Evolutionary conservation across 2,888 invertebrate genomes (phyloP), one percentile per base, ranked within the genome.

Genomic region (Stratiomys singularior): DNA sequence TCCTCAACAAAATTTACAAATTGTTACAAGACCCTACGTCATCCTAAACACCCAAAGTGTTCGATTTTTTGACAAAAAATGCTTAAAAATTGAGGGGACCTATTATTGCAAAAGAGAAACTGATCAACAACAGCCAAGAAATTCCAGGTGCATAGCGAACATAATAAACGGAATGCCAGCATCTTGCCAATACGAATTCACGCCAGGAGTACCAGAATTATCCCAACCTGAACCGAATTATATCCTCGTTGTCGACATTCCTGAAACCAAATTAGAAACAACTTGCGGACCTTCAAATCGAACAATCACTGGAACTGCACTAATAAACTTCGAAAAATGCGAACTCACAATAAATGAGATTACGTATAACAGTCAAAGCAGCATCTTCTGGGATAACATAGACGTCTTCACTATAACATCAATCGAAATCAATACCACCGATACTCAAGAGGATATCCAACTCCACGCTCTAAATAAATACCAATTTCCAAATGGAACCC

Each of bases 21-120:
- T 67, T 44, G 18, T 21, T 18, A 67, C 67, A 67, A 67, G 37
- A 67, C 44, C 67, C 28, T 67, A 67, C 44, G 13, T 37, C 1
- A 63, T 63, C 63, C 63, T 63, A 15, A 25, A 63, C 5, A 7
- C 63, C 56, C n/a, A n/a, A 56, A 56, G 56, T 56, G 56, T 56
- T 56, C 56, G n/a, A 56, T 56, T 56, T 56, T 56, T 56, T 56
- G 56, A 1, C 18, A 18, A 56, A 7, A 1, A n/a, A n/a, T n/a
- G n/a, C n/a, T n/a, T n/a, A n/a, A n/a, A n/a, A n/a, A n/a, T n/a
- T n/a, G n/a, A n/a, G 56, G 56, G 56, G n/a, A 56, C 56, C 56
- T 56, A 56, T 56, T 56, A 56, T 18, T 56, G 56, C 56, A 56
- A 56, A 18, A 56, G n/a, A 56, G 56, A n/a, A 11, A 56, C 56